phyloP scores from a whole-genome alignment of 2,797 vertebrate species.

The Anolis apletophallus region DNA sequence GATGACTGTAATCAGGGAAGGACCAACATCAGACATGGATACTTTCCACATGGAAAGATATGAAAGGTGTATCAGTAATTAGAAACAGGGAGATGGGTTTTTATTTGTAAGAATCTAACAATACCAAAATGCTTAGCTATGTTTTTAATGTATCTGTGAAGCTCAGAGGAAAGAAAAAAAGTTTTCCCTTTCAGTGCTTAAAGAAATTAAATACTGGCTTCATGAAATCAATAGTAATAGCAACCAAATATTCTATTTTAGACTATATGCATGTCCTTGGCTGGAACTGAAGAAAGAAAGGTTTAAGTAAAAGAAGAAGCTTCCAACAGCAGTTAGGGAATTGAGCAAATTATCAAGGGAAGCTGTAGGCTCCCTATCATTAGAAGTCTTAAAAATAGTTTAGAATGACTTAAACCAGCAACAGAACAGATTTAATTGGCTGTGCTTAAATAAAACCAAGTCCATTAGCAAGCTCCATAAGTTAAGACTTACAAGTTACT shows the following conservation, averaged over 20 bases:
- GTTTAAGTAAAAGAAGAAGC: constrained; percentile 11
- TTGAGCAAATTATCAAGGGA: constrained; percentile 26
- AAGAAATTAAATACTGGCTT: constrained; percentile 1
- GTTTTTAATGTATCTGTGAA: not conserved
- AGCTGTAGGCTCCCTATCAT: constrained; percentile 29
- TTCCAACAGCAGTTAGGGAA: constrained; percentile 32
- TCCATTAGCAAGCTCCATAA: constrained; percentile 23
- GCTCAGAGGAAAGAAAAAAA: not conserved
- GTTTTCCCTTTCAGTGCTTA: not conserved
- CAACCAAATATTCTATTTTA: constrained; percentile 11
- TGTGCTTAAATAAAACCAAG: constrained; percentile 39
- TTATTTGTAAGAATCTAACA: not conserved
- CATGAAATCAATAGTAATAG: not conserved
- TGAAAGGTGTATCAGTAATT: not conserved
- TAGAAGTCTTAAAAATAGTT: constrained; percentile 42
- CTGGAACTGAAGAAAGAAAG: constrained; percentile 8
- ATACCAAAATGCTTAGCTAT: not conserved
- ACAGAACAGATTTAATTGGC: constrained; percentile 35
- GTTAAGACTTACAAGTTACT: constrained; percentile 10
- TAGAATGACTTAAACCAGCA: constrained; percentile 24
- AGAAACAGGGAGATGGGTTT: not conserved
- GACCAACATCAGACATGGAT: not conserved
- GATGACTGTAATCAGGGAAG: not conserved
- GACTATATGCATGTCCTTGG: constrained; percentile 3
- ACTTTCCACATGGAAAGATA: not conserved